These are phyloP conservation scores for Cochlearius cochlearius DNA, from an alignment of 2,113 vertebrate genomes.

Conservation along the genomic window DNA sequence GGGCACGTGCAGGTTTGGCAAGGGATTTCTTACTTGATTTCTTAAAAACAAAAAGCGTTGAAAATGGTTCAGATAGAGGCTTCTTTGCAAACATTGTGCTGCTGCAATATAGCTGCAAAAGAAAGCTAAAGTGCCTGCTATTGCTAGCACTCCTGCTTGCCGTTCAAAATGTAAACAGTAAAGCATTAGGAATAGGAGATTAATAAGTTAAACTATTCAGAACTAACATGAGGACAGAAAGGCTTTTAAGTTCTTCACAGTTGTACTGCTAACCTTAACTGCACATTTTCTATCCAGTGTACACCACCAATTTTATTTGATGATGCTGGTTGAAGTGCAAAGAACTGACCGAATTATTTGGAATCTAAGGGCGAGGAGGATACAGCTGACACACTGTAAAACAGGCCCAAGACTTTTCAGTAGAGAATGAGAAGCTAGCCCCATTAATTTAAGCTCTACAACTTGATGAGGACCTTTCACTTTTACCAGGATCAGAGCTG, in stretches of 20 bases:
- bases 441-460: neutral
- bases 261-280: neutral
- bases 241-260: neutral
- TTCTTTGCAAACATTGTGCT: neutral
- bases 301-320: neutral
- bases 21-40: neutral
- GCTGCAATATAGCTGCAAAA: neutral
- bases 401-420: neutral
- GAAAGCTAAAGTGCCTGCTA: neutral
- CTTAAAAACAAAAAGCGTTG: neutral
- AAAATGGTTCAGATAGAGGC: neutral
- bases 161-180: neutral
- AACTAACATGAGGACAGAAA: neutral
- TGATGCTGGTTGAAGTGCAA: neutral
- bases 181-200: neutral
- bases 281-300: neutral
- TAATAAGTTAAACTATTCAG: neutral
- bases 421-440: neutral
- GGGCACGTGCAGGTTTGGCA: neutral
- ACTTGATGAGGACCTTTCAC: neutral
- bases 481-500: neutral
- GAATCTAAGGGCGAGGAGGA: neutral
- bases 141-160: neutral
- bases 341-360: neutral
- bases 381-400: neutral